Percentiles rank a stretch among this genome's conserved stretches.
phyloP scores from a whole-genome alignment of 2,888 invertebrate species.

The Pseudococcus viburni region DNA sequence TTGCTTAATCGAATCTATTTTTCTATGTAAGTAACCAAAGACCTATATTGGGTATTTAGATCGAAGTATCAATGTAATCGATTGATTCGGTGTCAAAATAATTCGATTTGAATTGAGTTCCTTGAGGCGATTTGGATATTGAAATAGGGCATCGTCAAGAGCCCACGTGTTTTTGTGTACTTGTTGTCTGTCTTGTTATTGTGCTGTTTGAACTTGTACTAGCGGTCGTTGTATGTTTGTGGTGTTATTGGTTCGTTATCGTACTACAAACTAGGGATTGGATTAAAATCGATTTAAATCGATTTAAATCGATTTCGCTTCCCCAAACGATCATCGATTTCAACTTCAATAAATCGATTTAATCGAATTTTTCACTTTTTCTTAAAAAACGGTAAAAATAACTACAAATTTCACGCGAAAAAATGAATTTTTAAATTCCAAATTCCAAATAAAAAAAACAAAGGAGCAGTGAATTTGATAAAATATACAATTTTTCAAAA shows the following conservation, averaged over 20 bases:
- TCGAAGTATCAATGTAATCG: neutral
- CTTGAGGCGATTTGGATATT: neutral
- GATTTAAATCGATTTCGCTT: too few relatives aligned
- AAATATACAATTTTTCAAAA: too few relatives aligned
- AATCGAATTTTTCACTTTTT: too few relatives aligned
- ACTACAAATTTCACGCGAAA: too few relatives aligned
- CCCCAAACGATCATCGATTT: too few relatives aligned
- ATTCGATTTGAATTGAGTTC: neutral
- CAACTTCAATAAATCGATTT: too few relatives aligned
- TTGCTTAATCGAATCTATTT: neutral
- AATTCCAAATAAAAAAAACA: too few relatives aligned
- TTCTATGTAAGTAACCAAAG: neutral
- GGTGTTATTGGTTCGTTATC: neutral
- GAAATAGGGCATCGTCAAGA: neutral
- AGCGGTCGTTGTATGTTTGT: neutral
- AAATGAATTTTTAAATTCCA: too few relatives aligned
- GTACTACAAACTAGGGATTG: too few relatives aligned
- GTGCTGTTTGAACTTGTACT: neutral
- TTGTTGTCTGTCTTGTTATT: neutral
- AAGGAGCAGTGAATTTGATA: too few relatives aligned
- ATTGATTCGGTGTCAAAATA: neutral
- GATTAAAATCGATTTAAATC: too few relatives aligned
- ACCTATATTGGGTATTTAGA: neutral
- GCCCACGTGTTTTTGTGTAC: slow-evolving; percentile 18
- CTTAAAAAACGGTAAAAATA: too few relatives aligned